Evolutionary conservation across 2,797 vertebrate genomes (phyloP).

Genomic region (Centropyge bicolor): DNA sequence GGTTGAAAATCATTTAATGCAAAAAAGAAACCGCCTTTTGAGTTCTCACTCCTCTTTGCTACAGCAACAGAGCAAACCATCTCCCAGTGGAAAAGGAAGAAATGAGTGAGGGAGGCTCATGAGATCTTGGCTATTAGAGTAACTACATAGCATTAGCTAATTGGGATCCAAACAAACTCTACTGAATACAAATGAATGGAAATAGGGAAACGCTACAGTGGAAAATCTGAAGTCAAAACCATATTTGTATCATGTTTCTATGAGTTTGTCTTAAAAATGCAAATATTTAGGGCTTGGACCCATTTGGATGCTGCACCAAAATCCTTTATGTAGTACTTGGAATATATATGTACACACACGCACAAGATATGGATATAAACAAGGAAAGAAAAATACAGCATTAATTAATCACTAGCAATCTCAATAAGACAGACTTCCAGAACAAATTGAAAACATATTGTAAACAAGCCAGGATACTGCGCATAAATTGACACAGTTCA

Average conservation of each 20-base stretch:
- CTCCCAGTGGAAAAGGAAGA: slow-evolving; percentile 42
- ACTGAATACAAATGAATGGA: slow-evolving; percentile 50
- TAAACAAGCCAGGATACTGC: slow-evolving; percentile 23
- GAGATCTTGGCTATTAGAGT: slow-evolving; percentile 51
- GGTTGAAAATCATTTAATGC: slow-evolving; percentile 33
- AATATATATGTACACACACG: neutral
- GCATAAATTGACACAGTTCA: slow-evolving; percentile 40
- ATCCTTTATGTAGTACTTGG: neutral
- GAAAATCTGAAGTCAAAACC: slow-evolving; percentile 22
- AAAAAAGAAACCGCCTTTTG: slow-evolving; percentile 33
- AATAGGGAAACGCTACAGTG: slow-evolving; percentile 10
- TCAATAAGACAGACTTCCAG: slow-evolving; percentile 21
- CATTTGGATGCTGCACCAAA: slow-evolving; percentile 23
- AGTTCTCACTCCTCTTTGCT: slow-evolving; percentile 10
- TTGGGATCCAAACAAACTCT: slow-evolving; percentile 58
- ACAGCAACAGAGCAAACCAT: slow-evolving; percentile 27
- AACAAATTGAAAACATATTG: slow-evolving; percentile 19
- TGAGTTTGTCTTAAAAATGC: slow-evolving; percentile 3
- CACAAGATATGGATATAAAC: slow-evolving; percentile 2
- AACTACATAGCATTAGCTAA: slow-evolving; percentile 59
- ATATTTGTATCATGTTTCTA: slow-evolving; percentile 21
- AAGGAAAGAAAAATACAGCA: neutral
- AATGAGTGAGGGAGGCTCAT: slow-evolving; percentile 47
- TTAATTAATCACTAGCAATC: slow-evolving; percentile 14
- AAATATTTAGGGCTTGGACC: slow-evolving; percentile 18